Percentiles rank a stretch among this genome's conserved stretches.
Evolutionary conservation across 2,888 invertebrate genomes (phyloP).

Genomic region (Troglohyphantes excavatus): DNA sequence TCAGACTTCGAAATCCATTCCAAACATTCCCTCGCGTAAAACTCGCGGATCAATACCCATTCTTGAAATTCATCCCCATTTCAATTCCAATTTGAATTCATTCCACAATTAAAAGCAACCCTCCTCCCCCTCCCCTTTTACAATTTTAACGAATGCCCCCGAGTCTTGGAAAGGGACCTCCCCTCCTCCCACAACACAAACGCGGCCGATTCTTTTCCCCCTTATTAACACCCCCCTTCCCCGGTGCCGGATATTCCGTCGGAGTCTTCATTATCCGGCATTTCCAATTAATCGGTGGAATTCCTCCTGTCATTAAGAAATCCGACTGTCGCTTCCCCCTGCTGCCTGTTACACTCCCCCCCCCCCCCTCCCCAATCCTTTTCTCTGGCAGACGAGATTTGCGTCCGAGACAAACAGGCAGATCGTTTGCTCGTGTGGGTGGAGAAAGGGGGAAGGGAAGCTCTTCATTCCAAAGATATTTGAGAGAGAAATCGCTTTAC

Average conservation of each 20-base stretch:
- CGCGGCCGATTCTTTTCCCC: constrained; percentile 20
- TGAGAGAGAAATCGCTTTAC: no score
- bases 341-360: no score
- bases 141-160: constrained; percentile 61
- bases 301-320: constrained; percentile 74
- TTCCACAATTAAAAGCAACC: constrained; percentile 61
- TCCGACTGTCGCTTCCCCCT: constrained; percentile 42
- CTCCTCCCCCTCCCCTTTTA: constrained; percentile 22
- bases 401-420: constrained; percentile 35
- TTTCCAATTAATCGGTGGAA: constrained; percentile 74
- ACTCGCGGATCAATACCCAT: constrained; percentile 1
- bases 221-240: constrained; percentile 41
- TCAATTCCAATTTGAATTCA: constrained; percentile 56
- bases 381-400: constrained; percentile 1
- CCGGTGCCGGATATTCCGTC: constrained; percentile 24
- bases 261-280: constrained; percentile 62
- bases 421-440: not conserved
- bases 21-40: no score
- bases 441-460: no score
- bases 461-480: no score
- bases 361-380: not conserved
- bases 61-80: constrained; percentile 42
- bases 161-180: constrained; percentile 38
- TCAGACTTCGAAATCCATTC: no score
- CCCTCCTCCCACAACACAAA: no score